Conservation (phyloP, 2,113 vertebrate species). For the Hassar affinis region DNA sequence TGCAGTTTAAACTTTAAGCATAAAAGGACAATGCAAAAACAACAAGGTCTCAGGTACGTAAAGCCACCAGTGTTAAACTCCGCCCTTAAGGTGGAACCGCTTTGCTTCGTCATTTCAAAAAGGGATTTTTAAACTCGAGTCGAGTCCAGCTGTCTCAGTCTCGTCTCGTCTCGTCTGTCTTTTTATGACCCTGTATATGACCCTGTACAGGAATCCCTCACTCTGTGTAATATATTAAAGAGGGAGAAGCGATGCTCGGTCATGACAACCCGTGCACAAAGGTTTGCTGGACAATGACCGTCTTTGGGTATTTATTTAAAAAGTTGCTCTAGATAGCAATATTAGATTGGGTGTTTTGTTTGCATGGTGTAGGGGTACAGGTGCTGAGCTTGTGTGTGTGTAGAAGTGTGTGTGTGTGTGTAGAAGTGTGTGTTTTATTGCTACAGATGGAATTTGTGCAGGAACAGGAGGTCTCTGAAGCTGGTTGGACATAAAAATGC, state of each 20-base stretch:
- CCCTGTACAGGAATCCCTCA: not conserved
- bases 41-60: constrained; percentile 46
- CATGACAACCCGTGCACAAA: constrained; percentile 45
- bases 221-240: not conserved
- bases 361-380: constrained; percentile 6
- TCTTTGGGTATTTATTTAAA: constrained; percentile 4
- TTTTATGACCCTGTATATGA: not conserved
- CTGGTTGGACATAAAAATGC: constrained; percentile 23
- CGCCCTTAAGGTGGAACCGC: constrained; percentile 1
- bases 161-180: not conserved
- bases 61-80: constrained; percentile 27
- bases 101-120: constrained; percentile 23
- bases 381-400: not conserved
- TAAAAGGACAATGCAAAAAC: constrained; percentile 33
- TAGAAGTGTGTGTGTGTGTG: too few relatives aligned
- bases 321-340: constrained; percentile 9
- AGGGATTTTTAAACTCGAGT: constrained; percentile 15
- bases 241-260: constrained; percentile 9
- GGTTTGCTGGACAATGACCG: constrained; percentile 29
- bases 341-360: constrained; percentile 21
- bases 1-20: not conserved
- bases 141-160: too few relatives aligned
- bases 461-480: constrained; percentile 11
- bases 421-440: not conserved
- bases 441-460: not conserved